Evolutionary conservation across 2,113 vertebrate species (phyloP), one percentile per base, ranked within the genome.

Genomic region (Sorex fumeus): DNA sequence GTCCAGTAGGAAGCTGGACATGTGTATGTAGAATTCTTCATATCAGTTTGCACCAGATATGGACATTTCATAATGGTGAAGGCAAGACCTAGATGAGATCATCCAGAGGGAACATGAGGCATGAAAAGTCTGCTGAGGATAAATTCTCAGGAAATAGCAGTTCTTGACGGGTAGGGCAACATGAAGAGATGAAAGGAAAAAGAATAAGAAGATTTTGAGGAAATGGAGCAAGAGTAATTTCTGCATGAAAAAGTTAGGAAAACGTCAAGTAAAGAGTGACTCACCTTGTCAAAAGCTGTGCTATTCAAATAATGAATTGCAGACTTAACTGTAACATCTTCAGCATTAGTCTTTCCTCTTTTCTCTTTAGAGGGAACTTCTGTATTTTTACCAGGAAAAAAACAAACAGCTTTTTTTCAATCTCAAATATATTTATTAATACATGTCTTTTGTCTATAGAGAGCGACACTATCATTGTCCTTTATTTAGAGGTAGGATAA

Each of bases 161-260:
- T 30, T 53, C 19, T 27, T 66, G 16, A 53, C 19, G 43, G 27
- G 5, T 78, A 60, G 45, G 8, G 13, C 77, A 7, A 86, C 36
- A 40, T 32, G 36, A 50, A 5, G 27, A 70, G 10, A 18, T 47
- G 30, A 23, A 75, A 32, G 47, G 90, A 77, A 77, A 84, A 13
- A 10, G 21, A 15, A 64, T 27, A 64, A 45, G 25, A 77, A 28
- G 60, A 11, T 70, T 84, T 50, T 57, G 23, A 90, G 67, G 40
- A 78, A 84, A 88, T 40, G 30, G 82, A 8, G 27, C 64, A 75
- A 81, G 83, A 67, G 3, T 90, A 90, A 57, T 82, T 90, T 87
- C 57, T 79, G 40, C 40, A 0, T 3, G 40, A 30, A 84, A 11
- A 13, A 43, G 66, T 53, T 53, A 53, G 18, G 18, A 53, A 53